phyloP scores from a whole-genome alignment of 2,113 vertebrate species.

The Ctenodactylus gundi region DNA sequence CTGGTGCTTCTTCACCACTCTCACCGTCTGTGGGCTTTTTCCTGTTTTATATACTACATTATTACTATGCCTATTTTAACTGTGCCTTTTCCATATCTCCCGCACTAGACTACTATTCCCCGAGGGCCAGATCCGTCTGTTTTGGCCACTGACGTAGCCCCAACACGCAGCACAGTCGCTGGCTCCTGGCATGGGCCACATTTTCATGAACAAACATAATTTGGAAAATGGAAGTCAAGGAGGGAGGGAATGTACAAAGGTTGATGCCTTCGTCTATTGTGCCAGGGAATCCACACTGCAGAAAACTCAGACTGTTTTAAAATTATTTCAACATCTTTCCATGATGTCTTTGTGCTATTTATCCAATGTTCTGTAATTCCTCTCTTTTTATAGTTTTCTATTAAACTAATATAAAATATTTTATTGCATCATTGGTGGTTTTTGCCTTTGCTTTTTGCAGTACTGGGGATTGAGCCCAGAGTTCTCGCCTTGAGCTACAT shows the following conservation, averaged over 20 bases:
- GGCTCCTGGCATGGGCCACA: too few relatives aligned
- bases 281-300: not conserved
- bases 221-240: not conserved
- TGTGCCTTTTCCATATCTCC: not conserved
- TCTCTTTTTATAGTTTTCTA: slow-evolving; percentile 2
- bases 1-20: not conserved
- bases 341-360: not conserved
- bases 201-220: not conserved
- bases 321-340: not conserved
- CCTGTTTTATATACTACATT: not conserved
- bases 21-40: not conserved
- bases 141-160: not conserved
- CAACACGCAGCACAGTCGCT: not conserved
- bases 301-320: not conserved
- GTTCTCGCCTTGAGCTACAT: too few relatives aligned
- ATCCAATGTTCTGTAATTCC: not conserved
- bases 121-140: not conserved
- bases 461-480: too few relatives aligned
- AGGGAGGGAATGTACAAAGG: not conserved
- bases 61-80: not conserved
- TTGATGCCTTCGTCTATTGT: not conserved
- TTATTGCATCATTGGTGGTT: not conserved
- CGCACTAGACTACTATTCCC: not conserved
- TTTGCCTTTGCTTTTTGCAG: too few relatives aligned
- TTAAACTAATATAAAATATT: not conserved